These are phyloP conservation scores for Colostygia pectinataria DNA, from an alignment of 2,888 invertebrate species.

Conservation along the genomic window DNA sequence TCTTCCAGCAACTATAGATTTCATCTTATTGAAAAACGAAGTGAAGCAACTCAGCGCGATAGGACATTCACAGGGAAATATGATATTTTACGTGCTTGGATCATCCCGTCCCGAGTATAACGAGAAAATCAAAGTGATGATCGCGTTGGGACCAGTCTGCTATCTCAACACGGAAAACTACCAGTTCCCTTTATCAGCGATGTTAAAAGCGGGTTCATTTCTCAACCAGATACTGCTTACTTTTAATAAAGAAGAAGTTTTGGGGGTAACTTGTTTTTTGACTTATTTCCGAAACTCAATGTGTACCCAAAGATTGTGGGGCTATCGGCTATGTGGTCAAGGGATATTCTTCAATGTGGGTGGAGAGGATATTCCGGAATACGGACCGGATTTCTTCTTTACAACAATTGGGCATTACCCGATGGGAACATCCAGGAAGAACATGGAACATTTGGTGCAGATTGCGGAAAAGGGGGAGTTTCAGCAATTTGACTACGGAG, in stretches of 20 bases:
- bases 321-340: constrained; percentile 24
- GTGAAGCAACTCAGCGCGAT: constrained; percentile 80
- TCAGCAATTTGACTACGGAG: constrained; percentile 21
- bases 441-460: constrained; percentile 39
- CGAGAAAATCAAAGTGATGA: constrained; percentile 72
- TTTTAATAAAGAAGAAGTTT: constrained; percentile 21
- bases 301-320: constrained; percentile 13
- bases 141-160: constrained; percentile 81
- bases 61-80: constrained; percentile 87
- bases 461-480: constrained; percentile 14
- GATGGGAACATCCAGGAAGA: constrained; percentile 42
- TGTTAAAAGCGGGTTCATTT: constrained; percentile 7
- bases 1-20: constrained; percentile 83
- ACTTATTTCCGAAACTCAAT: constrained; percentile 10
- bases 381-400: constrained; percentile 71
- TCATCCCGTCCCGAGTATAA: constrained; percentile 79
- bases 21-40: constrained; percentile 60
- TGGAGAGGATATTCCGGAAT: constrained; percentile 76
- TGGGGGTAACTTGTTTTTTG: constrained; percentile 14
- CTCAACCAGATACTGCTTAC: constrained; percentile 13
- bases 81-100: constrained; percentile 77
- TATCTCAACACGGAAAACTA: constrained; percentile 49
- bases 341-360: constrained; percentile 32
- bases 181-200: constrained; percentile 13
- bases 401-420: constrained; percentile 43